These are phyloP conservation scores for Diorhabda carinulata DNA, from an alignment of 1,140 invertebrate species.

Conservation along the genomic window DNA sequence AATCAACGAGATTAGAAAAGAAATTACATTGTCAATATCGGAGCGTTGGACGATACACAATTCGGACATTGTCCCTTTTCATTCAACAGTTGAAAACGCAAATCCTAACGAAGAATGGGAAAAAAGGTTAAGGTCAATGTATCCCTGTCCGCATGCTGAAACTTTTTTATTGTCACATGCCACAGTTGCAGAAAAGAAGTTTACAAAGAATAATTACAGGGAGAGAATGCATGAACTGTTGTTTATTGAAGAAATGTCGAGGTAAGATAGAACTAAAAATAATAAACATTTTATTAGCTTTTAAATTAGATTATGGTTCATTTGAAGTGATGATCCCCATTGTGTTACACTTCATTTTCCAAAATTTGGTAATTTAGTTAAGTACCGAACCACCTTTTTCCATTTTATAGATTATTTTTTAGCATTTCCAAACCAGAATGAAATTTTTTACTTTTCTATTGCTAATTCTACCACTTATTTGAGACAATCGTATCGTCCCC, in stretches of 20 bases:
- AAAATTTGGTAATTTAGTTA: too few species aligned
- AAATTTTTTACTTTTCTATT: too few species aligned
- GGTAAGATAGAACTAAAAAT: background rate
- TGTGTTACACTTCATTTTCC: too few species aligned
- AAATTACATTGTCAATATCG: conserved; percentile 56
- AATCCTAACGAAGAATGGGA: conserved; percentile 53
- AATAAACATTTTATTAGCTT: too few species aligned
- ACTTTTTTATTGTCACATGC: conserved; percentile 68
- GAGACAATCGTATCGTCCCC: too few species aligned
- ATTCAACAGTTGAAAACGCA: conserved; percentile 38
- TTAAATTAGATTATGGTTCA: too few species aligned
- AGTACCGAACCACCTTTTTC: too few species aligned
- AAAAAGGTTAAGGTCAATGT: conserved; percentile 57
- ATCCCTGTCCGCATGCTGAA: conserved; percentile 63
- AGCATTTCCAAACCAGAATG: too few species aligned
- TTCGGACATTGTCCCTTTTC: conserved; percentile 59
- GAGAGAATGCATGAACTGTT: conserved; percentile 75
- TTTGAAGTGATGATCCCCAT: too few species aligned
- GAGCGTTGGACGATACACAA: conserved; percentile 53
- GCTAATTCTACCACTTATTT: too few species aligned
- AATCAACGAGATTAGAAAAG: conserved; percentile 62
- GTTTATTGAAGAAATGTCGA: conserved; percentile 73
- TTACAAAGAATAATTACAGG: conserved; percentile 71
- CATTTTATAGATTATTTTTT: too few species aligned
- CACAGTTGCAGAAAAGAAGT: conserved; percentile 58